Conservation (phyloP, 2,888 invertebrate genomes). For the Drosophila antonietae region DNA sequence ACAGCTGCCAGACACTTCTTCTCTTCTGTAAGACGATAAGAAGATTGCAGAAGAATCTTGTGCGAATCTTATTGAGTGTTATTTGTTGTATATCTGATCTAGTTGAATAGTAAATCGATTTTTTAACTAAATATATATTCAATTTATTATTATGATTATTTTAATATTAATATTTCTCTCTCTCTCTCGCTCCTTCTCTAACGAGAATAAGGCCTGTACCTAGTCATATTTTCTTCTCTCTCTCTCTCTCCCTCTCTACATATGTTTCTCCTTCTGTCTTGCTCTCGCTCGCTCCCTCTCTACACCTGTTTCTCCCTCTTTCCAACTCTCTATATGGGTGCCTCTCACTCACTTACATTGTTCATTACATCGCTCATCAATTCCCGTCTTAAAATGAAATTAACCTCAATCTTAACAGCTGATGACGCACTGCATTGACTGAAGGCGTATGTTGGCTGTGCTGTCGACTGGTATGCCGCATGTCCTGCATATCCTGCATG, state of each 20-base stretch:
- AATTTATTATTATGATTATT: no score
- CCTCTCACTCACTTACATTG: no score
- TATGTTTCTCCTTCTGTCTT: not conserved
- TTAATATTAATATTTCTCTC: no score
- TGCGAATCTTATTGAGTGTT: no score
- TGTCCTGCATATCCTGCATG: conserved; percentile 4
- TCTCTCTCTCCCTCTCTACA: not conserved
- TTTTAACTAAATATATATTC: no score
- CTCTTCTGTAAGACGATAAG: not conserved
- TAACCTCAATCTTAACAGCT: conserved; percentile 29
- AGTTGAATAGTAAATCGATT: no score
- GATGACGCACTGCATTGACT: conserved; percentile 21
- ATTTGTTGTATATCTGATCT: no score
- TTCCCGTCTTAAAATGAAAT: conserved; percentile 26
- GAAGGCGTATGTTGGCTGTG: not conserved
- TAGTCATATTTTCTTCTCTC: not conserved
- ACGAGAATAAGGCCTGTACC: no score
- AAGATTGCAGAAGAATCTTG: not conserved
- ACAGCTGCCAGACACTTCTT: not conserved
- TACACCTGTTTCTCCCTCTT: not conserved
- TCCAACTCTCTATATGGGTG: not conserved
- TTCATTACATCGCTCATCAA: not conserved
- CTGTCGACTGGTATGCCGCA: not conserved
- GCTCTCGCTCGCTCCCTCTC: not conserved
- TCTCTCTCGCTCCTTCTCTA: no score